These are phyloP conservation scores for Serilophus lunatus DNA, from an alignment of 2,113 vertebrate species.

Conservation along the genomic window DNA sequence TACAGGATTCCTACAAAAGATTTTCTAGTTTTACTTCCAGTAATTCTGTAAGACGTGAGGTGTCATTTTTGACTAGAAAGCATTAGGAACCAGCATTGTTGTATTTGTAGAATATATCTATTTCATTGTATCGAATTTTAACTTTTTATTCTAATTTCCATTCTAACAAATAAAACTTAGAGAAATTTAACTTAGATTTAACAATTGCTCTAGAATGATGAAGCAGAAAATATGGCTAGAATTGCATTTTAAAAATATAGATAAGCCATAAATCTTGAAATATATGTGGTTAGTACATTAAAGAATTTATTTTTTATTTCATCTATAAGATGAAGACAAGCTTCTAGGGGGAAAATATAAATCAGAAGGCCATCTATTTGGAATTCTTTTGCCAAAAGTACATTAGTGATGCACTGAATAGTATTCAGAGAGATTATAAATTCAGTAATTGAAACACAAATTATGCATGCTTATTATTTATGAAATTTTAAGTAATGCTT, in stretches of 20 bases:
- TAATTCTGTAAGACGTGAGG: neutral
- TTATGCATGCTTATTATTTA: conserved; percentile 67
- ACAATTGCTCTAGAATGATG: neutral
- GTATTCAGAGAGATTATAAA: conserved; percentile 44
- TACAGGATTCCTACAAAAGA: neutral
- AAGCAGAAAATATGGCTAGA: neutral
- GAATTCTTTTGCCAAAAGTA: conserved; percentile 39
- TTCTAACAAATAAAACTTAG: neutral
- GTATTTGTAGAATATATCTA: neutral
- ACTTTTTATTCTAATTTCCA: neutral
- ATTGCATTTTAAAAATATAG: neutral
- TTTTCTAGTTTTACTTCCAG: neutral
- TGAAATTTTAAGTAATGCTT: conserved; percentile 70
- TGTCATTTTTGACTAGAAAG: neutral
- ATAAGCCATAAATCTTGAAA: neutral
- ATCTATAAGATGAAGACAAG: conserved; percentile 13
- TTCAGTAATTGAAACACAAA: conserved; percentile 62
- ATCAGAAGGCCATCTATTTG: conserved; percentile 52
- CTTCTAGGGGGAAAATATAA: neutral
- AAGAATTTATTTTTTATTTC: conserved; percentile 36
- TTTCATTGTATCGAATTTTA: neutral
- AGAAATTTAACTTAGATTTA: neutral
- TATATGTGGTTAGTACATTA: neutral
- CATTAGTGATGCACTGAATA: conserved; percentile 50
- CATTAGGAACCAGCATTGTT: neutral